phyloP scores from a whole-genome alignment of 2,113 vertebrate species.

The Channa argus region DNA sequence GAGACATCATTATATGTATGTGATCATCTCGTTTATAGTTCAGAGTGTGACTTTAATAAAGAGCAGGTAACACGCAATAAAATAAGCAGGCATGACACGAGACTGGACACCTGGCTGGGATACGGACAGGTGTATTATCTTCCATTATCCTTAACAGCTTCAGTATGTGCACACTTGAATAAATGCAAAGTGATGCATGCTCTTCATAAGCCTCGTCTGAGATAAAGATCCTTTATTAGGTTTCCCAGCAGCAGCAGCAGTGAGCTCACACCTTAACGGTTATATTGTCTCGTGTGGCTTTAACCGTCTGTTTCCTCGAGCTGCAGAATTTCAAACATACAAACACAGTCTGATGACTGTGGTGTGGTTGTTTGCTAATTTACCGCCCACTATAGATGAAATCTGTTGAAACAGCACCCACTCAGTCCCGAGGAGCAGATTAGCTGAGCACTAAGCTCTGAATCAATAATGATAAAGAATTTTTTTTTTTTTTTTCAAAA shows the following conservation, averaged over 20 bases:
- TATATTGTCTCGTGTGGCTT: slow-evolving; percentile 13
- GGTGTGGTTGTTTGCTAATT: too few species aligned
- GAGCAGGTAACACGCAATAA: neutral
- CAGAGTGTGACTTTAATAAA: slow-evolving; percentile 8
- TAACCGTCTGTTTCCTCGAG: slow-evolving; percentile 25
- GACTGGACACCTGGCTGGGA: slow-evolving; percentile 12
- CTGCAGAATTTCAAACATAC: slow-evolving; percentile 23
- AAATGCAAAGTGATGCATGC: slow-evolving; percentile 3
- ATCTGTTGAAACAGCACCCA: too few species aligned
- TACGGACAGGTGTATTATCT: neutral
- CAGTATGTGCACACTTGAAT: neutral
- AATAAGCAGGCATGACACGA: neutral
- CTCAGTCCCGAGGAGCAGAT: too few species aligned
- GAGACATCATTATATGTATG: neutral
- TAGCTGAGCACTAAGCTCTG: too few species aligned
- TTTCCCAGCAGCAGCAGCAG: slow-evolving; percentile 27
- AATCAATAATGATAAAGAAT: too few species aligned
- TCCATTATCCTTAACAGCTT: too few species aligned
- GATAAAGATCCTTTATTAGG: slow-evolving; percentile 15
- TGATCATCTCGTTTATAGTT: slow-evolving; percentile 2
- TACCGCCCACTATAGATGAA: too few species aligned
- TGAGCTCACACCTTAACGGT: neutral
- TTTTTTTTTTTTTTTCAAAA: too few species aligned
- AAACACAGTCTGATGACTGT: neutral
- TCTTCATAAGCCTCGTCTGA: slow-evolving; percentile 2